A percentile compares a stretch with the other conserved stretches of the same genome.
phyloP scores from a whole-genome alignment of 2,113 vertebrate genomes.

The Mellivora capensis region DNA sequence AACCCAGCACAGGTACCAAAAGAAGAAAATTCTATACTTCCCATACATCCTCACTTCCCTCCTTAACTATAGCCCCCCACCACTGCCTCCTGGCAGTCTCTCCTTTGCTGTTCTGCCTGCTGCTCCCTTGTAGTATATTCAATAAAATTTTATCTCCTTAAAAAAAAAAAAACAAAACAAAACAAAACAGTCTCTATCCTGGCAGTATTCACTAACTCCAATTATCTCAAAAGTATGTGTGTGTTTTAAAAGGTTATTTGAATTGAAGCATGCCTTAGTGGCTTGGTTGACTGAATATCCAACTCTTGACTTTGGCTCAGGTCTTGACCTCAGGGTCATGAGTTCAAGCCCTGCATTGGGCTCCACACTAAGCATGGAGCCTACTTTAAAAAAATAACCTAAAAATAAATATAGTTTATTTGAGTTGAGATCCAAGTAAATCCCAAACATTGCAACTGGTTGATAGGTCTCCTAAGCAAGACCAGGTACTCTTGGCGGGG shows the following conservation, averaged over 20 bases:
- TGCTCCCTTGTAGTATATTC: background rate
- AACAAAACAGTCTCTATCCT: background rate
- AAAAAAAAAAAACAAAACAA: background rate
- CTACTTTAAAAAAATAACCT: background rate
- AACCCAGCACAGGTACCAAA: background rate
- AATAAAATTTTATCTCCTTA: background rate
- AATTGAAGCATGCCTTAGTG: background rate
- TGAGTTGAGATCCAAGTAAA: background rate
- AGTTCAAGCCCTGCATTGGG: background rate
- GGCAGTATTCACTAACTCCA: background rate
- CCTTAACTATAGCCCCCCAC: background rate
- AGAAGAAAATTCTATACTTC: background rate
- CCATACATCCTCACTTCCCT: background rate
- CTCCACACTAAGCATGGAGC: background rate
- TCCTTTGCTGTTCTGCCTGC: background rate
- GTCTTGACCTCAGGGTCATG: background rate
- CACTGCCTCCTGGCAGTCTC: background rate
- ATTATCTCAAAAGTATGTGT: background rate
- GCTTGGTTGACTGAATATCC: too few species aligned
- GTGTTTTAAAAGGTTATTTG: background rate
- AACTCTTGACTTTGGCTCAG: too few species aligned
- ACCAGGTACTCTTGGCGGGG: background rate
- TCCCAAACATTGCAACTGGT: background rate
- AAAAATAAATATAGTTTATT: background rate
- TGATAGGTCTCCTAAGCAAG: background rate